A percentile compares a stretch with the other conserved stretches of the same genome.
Conservation (phyloP, 2,888 invertebrate genomes). For the Dryocosmus kuriphilus region DNA sequence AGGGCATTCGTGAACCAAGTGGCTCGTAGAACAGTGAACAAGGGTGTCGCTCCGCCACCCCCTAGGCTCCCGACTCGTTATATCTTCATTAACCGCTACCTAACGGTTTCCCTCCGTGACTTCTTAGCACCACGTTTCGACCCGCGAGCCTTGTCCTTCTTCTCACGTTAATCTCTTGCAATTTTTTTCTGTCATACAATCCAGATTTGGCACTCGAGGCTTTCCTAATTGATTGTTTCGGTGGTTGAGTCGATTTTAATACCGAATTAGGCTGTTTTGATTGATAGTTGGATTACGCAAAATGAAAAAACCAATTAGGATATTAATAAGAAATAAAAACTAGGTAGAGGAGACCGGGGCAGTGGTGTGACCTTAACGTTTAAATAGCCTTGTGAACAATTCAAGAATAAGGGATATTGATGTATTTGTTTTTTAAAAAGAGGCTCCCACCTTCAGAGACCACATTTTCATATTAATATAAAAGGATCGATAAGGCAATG, state of each 20-base stretch:
- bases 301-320: background rate
- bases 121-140: conserved; percentile 59
- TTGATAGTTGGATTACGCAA: background rate
- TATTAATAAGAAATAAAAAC: no score
- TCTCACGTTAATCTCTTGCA: conserved; percentile 39
- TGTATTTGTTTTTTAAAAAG: no score
- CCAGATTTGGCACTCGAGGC: background rate
- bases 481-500: no score
- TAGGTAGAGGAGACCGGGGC: no score
- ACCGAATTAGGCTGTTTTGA: background rate
- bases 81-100: conserved; percentile 73
- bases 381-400: no score
- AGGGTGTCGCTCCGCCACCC: conserved; percentile 65
- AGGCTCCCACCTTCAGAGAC: no score
- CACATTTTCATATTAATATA: no score
- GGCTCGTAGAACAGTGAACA: conserved; percentile 45
- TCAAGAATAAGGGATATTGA: no score
- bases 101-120: conserved; percentile 63
- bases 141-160: background rate
- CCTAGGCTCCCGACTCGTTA: conserved; percentile 70
- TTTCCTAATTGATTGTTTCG: conserved; percentile 34
- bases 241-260: background rate
- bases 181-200: conserved; percentile 38
- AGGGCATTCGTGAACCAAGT: conserved; percentile 30
- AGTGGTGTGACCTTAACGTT: no score